Base-by-base conservation (phyloP, 23 tunicate genomes). In the Corella eumyota region DNA sequence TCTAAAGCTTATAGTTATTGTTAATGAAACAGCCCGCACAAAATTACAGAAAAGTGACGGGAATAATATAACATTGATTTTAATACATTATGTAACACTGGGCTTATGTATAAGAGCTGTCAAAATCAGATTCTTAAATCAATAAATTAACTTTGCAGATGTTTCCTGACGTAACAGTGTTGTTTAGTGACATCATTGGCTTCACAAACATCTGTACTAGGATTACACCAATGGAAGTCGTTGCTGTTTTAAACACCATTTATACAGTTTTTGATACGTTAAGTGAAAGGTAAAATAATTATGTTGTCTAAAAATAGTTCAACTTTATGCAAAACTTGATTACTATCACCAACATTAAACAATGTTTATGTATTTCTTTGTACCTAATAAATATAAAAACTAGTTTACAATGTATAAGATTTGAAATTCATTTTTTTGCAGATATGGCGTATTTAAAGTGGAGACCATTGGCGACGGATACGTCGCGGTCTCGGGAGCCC, bases 141-240 rank as follows among this genome's bases (percentile, higher is more conserved):
- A n/a, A n/a, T n/a, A n/a, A n/a, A n/a, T n/a, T n/a, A n/a, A 7
- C 6, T 65, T 23, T 66, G 19, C 76, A 70, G 76, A 57, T 59
- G 66, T 70, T 70, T 58, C 52, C 62, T 23, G 63, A 70, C 57
- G 76, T 70, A 30, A 70, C 76, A 6, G 76, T 70, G 40, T 57
- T 70, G 36, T 70, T 70, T 28, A 70, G 76, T 70, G 76, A 70
- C 57, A 66, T 70, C 26, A 66, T 70, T 26, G 76, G 76, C 11
- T 70, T 70, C 0, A 70, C 76, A 21, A 70, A 70, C 57, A 70
- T 70, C 19, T 70, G 76, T 58, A 70, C 64, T 22, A 56, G 76
- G 15, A 70, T 70, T 1, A 70, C 76, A 4, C 76, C 76, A 24
- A 70, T 70, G 76, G 76, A 70, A 28, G 76, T 70, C 7, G 63